Evolutionary conservation across 2,113 vertebrate species (phyloP).

Genomic region (Sakesphorus luctuosus): DNA sequence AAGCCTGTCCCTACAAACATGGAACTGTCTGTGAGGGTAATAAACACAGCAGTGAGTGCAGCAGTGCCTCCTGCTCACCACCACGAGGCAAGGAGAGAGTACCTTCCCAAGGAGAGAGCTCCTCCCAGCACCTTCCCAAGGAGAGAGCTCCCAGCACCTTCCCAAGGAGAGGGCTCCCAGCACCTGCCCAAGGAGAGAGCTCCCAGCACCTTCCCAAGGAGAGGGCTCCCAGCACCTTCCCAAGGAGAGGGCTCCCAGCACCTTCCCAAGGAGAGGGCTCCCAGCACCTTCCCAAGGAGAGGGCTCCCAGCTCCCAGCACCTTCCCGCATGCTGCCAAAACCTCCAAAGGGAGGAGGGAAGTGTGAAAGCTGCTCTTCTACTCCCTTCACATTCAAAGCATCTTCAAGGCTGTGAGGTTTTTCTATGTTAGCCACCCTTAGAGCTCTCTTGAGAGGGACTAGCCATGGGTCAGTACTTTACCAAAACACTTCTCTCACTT

Average conservation of each 20-base stretch:
- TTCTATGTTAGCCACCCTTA: slow-evolving; percentile 32
- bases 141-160: background rate
- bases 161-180: background rate
- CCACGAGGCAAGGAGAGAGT: background rate
- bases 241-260: background rate
- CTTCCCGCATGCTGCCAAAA: background rate
- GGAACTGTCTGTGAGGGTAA: background rate
- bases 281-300: no score
- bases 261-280: no score
- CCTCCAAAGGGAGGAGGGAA: background rate
- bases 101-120: background rate
- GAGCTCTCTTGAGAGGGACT: slow-evolving; percentile 50
- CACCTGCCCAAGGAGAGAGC: no score
- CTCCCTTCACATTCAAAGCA: background rate
- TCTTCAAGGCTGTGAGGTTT: slow-evolving; percentile 29
- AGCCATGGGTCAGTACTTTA: slow-evolving; percentile 76
- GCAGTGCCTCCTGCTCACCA: background rate
- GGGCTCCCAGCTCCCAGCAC: no score
- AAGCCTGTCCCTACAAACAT: background rate
- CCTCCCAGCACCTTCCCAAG: background rate
- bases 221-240: no score
- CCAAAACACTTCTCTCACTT: slow-evolving; percentile 76
- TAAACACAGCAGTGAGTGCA: background rate
- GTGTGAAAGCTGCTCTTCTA: background rate
- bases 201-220: no score